phyloP scores from a whole-genome alignment of 2,113 vertebrate species.

The Climacteris rufus region DNA sequence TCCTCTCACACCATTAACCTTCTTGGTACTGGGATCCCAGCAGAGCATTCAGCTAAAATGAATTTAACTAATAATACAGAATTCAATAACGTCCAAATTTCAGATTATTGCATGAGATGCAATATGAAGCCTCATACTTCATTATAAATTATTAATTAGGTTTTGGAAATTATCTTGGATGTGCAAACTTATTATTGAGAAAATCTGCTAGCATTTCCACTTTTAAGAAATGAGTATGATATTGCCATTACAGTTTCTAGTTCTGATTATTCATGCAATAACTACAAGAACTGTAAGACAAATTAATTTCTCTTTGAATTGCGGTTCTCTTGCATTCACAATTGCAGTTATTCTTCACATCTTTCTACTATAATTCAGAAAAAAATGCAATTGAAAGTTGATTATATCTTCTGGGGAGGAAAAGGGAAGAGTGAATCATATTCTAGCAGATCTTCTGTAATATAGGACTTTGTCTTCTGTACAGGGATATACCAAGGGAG shows the following conservation, averaged over 20 bases:
- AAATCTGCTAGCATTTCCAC: neutral
- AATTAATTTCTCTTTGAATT: neutral
- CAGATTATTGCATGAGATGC: neutral
- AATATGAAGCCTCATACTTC: neutral
- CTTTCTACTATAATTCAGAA: neutral
- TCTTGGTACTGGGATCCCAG: neutral
- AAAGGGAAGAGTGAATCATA: neutral
- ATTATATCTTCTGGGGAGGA: neutral
- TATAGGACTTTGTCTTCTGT: neutral
- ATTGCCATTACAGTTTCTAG: neutral
- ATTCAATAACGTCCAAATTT: neutral
- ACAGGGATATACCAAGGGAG: neutral
- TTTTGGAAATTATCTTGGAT: neutral
- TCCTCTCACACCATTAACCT: neutral
- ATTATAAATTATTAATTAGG: neutral
- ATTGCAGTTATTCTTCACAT: neutral
- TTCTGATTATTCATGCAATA: conserved; percentile 4
- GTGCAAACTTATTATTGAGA: neutral
- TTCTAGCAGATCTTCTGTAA: neutral
- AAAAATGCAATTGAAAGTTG: neutral
- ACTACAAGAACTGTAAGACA: neutral
- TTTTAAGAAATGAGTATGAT: neutral
- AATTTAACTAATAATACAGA: neutral
- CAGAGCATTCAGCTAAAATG: neutral
- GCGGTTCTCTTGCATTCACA: neutral